Evolutionary conservation across 2,113 vertebrate genomes (phyloP).

Genomic region (Poeciliopsis retropinna): DNA sequence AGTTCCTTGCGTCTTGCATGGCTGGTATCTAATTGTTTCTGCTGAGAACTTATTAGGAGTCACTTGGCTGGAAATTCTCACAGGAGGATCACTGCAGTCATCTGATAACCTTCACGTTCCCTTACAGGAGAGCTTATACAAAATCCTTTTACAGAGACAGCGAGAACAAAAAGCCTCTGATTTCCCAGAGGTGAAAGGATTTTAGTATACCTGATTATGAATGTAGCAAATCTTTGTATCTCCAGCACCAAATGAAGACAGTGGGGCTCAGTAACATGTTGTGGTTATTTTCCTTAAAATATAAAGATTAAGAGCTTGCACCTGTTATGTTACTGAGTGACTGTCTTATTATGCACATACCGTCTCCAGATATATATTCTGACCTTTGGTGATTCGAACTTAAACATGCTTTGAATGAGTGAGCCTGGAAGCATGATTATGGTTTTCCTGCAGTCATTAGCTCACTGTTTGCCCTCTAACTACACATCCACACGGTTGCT

Average conservation of each 20-base stretch:
- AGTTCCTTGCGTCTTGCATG: conserved; percentile 76
- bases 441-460: conserved; percentile 46
- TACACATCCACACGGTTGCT: conserved; percentile 73
- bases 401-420: conserved; percentile 9
- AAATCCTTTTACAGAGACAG: conserved; percentile 59
- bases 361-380: neutral
- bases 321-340: neutral
- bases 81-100: conserved; percentile 61
- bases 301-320: neutral
- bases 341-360: neutral
- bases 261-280: conserved; percentile 2
- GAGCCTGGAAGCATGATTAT: conserved; percentile 16
- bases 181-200: conserved; percentile 65
- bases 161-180: conserved; percentile 56
- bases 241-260: neutral
- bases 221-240: conserved; percentile 23
- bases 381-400: neutral
- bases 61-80: conserved; percentile 79
- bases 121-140: conserved; percentile 54
- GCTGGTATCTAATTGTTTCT: conserved; percentile 85
- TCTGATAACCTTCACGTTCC: conserved; percentile 66
- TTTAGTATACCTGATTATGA: conserved; percentile 41
- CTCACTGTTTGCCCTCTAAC: conserved; percentile 82
- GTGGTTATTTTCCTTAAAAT: conserved; percentile 14
- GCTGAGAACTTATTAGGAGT: conserved; percentile 86